Base-by-base conservation (phyloP, 1,140 invertebrate genomes). In the Drosophila prosaltans region DNA sequence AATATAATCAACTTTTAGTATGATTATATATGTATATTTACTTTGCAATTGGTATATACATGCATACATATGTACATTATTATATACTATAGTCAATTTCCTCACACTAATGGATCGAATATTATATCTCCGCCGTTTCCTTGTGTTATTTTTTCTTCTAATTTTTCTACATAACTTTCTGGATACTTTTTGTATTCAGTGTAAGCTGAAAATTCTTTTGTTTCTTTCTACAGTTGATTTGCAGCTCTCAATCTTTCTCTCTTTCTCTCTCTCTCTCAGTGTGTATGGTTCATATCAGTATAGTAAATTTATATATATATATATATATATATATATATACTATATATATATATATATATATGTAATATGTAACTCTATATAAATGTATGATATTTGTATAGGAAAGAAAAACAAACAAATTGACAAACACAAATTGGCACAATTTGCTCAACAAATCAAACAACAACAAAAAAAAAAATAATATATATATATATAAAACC, bases 371-470 rank as follows among this genome's bases (percentile, higher is more conserved):
- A 60, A 30, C 61, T 62, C 32, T 60, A 65, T 69, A 55, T 60
- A 65, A 57, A 74, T 54, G 28, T 76, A 81, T 51, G 24, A 51
- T 51, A 51, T 51, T 51, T 51, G 45, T 51, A 51, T 51, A 51
- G 45, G 11, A 58, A 51, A 54, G 58, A 61, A 63, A 30, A 80
- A 48, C 7, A 48, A 48, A 51, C 16, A 48, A 48, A 48, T 48
- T 48, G 45, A 48, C 45, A 30, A 30, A 48, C 45, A 48, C 21
- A 51, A 51, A 81, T 81, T 81, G 78, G 74, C 67, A 78, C 76
- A 78, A 86, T 81, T 85, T 85, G 81, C 81, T 85, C 81, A 85
- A 86, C 65, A 72, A 61, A 80, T 80, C 71, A 65, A 72, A 66
- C 21, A 43, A 41, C 55, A 24, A 81, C 16, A 24, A 28, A 55